Percentiles rank a stretch among this genome's conserved stretches.
These are phyloP conservation scores for Astyanax mexicanus DNA, from an alignment of 2,797 vertebrate genomes.

Conservation along the genomic window DNA sequence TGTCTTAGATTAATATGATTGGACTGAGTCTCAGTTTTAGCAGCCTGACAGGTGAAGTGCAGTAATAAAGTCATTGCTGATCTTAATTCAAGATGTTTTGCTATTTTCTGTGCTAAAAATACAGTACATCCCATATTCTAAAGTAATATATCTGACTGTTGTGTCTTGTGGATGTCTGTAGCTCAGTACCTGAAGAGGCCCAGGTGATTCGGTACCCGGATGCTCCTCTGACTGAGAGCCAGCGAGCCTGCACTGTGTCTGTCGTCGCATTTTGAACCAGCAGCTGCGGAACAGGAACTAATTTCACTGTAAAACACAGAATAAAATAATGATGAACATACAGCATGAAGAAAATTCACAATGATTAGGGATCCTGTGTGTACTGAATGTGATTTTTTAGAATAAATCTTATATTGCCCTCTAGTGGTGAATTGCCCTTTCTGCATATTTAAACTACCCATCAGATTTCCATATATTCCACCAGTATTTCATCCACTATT, in stretches of 20 bases:
- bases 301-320: conserved; percentile 79
- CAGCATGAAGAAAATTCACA: neutral
- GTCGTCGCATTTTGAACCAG: conserved; percentile 87
- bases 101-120: neutral
- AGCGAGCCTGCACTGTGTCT: conserved; percentile 85
- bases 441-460: neutral
- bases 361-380: no score
- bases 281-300: conserved; percentile 80
- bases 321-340: neutral
- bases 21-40: no score
- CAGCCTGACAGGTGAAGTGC: no score
- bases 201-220: conserved; percentile 90
- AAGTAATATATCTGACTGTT: no score
- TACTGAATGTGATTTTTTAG: neutral
- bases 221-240: conserved; percentile 84
- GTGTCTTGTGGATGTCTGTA: neutral
- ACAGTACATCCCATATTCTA: no score
- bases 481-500: no score
- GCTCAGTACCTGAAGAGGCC: conserved; percentile 79
- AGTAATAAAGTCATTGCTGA: no score
- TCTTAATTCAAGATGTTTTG: no score
- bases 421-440: conserved; percentile 8
- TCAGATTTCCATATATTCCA: no score
- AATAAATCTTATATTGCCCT: neutral
- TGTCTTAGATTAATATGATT: no score